Conservation (phyloP, 2,113 vertebrate species). For the Labrus mixtus region DNA sequence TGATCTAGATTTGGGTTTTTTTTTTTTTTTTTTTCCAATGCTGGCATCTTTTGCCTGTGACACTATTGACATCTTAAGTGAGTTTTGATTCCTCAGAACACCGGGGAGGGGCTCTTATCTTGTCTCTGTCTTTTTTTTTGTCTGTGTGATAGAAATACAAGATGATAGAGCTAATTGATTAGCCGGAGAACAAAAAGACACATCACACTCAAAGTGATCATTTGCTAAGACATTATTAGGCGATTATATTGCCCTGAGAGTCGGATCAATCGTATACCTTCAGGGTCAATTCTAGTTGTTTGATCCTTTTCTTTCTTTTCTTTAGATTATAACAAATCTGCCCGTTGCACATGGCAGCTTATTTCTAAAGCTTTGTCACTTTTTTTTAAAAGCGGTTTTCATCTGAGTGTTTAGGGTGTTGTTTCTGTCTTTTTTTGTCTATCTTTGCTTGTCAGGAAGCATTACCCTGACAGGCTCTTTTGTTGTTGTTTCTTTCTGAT, state of each 20-base stretch:
- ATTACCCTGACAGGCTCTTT: constrained; percentile 70
- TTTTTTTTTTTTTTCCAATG: constrained; percentile 56
- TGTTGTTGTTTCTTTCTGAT: constrained; percentile 77
- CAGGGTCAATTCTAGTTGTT: constrained; percentile 1
- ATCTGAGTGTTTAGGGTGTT: constrained; percentile 51
- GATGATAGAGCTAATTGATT: constrained; percentile 62
- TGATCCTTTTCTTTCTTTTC: not conserved
- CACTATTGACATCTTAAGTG: constrained; percentile 84
- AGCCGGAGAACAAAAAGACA: constrained; percentile 27
- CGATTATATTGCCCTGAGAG: constrained; percentile 21
- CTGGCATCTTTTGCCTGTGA: constrained; percentile 67
- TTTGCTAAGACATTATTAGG: constrained; percentile 45
- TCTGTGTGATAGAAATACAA: constrained; percentile 57
- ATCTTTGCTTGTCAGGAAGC: constrained; percentile 77
- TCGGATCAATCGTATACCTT: constrained; percentile 45
- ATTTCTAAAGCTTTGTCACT: constrained; percentile 3
- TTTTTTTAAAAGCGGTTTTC: constrained; percentile 8
- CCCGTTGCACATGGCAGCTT: not conserved
- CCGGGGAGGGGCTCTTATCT: constrained; percentile 74
- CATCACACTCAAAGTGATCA: constrained; percentile 64
- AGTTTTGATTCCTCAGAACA: constrained; percentile 71
- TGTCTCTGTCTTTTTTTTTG: constrained; percentile 50
- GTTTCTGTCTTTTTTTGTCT: constrained; percentile 68
- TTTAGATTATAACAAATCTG: not conserved
- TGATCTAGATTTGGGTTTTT: constrained; percentile 69